Conservation (phyloP, 2,888 invertebrate species). For the Heliconius aoede region DNA sequence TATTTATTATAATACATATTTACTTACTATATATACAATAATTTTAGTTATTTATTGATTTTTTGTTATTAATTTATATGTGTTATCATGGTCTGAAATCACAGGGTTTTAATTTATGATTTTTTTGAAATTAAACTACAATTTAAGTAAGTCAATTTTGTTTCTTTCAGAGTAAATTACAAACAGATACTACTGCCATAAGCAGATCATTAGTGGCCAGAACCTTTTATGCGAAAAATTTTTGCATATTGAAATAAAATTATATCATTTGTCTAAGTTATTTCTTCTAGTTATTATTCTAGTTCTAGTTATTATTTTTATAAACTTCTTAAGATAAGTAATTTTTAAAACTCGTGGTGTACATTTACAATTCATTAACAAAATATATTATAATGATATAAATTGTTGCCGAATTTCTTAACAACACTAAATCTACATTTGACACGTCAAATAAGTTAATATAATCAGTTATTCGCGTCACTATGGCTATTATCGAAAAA, state of each 20-base stretch:
- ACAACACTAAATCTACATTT: too few relatives aligned
- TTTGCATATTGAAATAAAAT: neutral
- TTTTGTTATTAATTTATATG: neutral
- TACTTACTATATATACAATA: neutral
- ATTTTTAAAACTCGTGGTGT: neutral
- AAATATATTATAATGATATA: too few relatives aligned
- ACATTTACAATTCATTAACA: too few relatives aligned
- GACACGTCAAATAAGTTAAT: too few relatives aligned
- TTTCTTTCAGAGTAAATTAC: constrained; percentile 6
- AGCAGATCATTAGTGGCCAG: neutral
- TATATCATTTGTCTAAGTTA: neutral
- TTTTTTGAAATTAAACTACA: constrained; percentile 41
- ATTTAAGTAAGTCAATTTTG: constrained; percentile 46
- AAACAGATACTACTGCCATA: neutral
- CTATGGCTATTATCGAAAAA: neutral
- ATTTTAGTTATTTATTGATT: constrained; percentile 13
- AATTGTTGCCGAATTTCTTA: too few relatives aligned
- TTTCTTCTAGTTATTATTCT: too few relatives aligned
- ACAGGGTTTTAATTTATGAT: constrained; percentile 43
- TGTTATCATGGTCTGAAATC: constrained; percentile 53
- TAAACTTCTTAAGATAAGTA: neutral
- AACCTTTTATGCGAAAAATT: neutral
- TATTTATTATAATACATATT: neutral
- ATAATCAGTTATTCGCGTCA: neutral
- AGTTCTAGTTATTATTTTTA: too few relatives aligned